These are phyloP conservation scores for Pristionchus fissidentatus DNA, from an alignment of 2,888 invertebrate genomes.

Conservation along the genomic window DNA sequence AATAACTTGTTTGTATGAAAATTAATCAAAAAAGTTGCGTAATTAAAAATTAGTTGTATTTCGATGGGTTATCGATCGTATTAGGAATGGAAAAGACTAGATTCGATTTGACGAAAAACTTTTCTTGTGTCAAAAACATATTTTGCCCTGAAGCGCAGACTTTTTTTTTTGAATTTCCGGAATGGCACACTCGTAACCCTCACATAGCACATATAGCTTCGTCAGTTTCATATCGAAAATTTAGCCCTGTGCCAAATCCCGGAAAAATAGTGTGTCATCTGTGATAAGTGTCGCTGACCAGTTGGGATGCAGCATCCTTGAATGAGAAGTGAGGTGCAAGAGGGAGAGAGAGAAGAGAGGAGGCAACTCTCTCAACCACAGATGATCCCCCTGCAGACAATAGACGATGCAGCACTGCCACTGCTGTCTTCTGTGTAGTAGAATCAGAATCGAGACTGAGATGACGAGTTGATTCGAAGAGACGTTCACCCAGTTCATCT, in stretches of 20 bases:
- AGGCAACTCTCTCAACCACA: not conserved
- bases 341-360: conserved; percentile 34
- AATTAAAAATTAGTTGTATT: too few relatives aligned
- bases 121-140: too few relatives aligned
- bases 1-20: too few relatives aligned
- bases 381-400: not conserved
- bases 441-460: conserved; percentile 59
- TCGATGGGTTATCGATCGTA: too few relatives aligned
- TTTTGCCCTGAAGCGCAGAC: too few relatives aligned
- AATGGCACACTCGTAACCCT: too few relatives aligned
- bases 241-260: too few relatives aligned
- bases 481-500: conserved; percentile 44
- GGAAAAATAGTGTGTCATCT: not conserved
- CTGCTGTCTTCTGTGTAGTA: conserved; percentile 59
- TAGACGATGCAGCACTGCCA: conserved; percentile 54
- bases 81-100: too few relatives aligned
- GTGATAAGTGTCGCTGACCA: not conserved
- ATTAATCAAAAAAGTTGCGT: too few relatives aligned
- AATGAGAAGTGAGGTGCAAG: conserved; percentile 31
- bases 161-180: not conserved
- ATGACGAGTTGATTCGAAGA: conserved; percentile 56
- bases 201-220: too few relatives aligned
- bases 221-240: too few relatives aligned
- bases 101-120: too few relatives aligned
- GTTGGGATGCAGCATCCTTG: conserved; percentile 37